A percentile compares a stretch with the other conserved stretches of the same genome.
Conservation (phyloP, 2,113 vertebrate genomes). For the Oryzias celebensis region DNA sequence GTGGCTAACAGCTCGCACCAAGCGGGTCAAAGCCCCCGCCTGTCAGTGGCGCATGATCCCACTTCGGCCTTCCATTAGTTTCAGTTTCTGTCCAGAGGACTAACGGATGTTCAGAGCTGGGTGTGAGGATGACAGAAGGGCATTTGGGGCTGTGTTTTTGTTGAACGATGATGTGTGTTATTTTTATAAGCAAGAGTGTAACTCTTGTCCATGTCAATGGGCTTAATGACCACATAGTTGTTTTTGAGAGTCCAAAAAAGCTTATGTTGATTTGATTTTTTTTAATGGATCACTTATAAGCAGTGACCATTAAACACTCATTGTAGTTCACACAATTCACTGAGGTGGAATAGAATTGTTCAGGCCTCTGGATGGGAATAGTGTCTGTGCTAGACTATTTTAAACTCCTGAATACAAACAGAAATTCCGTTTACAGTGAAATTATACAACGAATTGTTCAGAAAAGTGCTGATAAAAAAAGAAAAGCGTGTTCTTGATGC, state of each 20-base stretch:
- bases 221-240: conserved; percentile 3
- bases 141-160: conserved; percentile 56
- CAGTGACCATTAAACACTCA: too few relatives aligned
- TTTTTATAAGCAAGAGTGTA: conserved; percentile 47
- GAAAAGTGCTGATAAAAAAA: conserved; percentile 11
- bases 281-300: too few relatives aligned
- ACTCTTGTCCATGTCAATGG: conserved; percentile 12
- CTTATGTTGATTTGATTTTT: too few relatives aligned
- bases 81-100: conserved; percentile 39
- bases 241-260: too few relatives aligned
- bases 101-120: conserved; percentile 49
- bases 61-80: conserved; percentile 61
- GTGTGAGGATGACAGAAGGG: conserved; percentile 42
- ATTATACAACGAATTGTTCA: conserved; percentile 4
- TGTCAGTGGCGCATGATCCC: conserved; percentile 58
- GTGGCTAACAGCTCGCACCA: conserved; percentile 66
- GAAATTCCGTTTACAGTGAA: not conserved
- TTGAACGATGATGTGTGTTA: conserved; percentile 55
- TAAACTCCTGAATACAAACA: not conserved
- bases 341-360: too few relatives aligned
- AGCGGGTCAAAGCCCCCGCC: conserved; percentile 61
- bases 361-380: too few relatives aligned
- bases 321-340: too few relatives aligned
- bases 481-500: conserved; percentile 1
- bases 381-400: too few relatives aligned